A percentile compares a stretch with the other conserved stretches of the same genome.
These are phyloP conservation scores for Campaea margaritaria DNA, from an alignment of 2,888 invertebrate genomes.

Conservation along the genomic window DNA sequence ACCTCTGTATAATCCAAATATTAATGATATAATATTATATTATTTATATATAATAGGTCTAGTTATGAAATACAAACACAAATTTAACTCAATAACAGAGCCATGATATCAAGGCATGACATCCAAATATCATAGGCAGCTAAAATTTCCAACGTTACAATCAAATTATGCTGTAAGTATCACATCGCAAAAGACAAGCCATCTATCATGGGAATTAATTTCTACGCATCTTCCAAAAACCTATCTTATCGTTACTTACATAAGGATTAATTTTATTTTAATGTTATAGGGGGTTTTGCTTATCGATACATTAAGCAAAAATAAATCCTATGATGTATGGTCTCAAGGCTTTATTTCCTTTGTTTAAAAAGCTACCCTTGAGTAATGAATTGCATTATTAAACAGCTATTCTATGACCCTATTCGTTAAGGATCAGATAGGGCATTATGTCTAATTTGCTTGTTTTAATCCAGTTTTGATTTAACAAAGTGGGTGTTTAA, in stretches of 20 bases:
- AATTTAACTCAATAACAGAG: no score
- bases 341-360: constrained; percentile 41
- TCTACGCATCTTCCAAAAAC: constrained; percentile 14
- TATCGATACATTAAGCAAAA: not conserved
- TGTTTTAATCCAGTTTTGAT: constrained; percentile 82
- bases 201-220: constrained; percentile 65
- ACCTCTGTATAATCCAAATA: no score
- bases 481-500: constrained; percentile 78
- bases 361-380: constrained; percentile 42
- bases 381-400: constrained; percentile 75
- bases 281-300: not conserved
- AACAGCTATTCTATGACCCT: constrained; percentile 76
- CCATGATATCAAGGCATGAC: constrained; percentile 24
- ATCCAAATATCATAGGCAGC: constrained; percentile 32
- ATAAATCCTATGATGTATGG: not conserved
- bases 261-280: not conserved
- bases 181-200: constrained; percentile 66
- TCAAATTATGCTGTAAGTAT: constrained; percentile 57
- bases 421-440: constrained; percentile 74
- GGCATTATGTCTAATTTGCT: constrained; percentile 78
- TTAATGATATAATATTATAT: no score
- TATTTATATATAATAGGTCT: no score
- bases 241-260: not conserved
- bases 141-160: constrained; percentile 60
- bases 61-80: no score